A percentile compares a stretch with the other conserved stretches of the same genome.
These are phyloP conservation scores for Silurus lanzhouensis DNA, from an alignment of 2,797 vertebrate genomes.

Conservation along the genomic window DNA sequence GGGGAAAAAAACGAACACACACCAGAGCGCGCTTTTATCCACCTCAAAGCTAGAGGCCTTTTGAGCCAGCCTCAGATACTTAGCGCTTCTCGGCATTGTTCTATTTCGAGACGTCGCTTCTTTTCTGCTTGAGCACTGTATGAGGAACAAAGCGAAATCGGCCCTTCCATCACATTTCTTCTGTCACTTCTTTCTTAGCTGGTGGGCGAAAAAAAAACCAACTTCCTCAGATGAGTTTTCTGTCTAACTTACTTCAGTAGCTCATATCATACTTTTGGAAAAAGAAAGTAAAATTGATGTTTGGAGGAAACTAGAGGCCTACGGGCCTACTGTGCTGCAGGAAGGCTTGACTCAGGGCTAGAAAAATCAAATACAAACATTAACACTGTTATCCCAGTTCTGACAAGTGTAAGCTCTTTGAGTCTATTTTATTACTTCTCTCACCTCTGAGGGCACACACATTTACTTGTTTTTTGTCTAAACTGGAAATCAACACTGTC, in stretches of 20 bases:
- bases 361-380: constrained; percentile 17
- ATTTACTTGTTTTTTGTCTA: constrained; percentile 1
- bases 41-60: constrained; percentile 78
- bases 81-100: constrained; percentile 78
- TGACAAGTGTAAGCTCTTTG: neutral
- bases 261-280: constrained; percentile 31
- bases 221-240: constrained; percentile 52
- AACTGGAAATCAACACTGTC: neutral
- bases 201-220: constrained; percentile 45
- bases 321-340: neutral
- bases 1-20: constrained; percentile 9
- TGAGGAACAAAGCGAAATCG: constrained; percentile 78
- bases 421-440: constrained; percentile 13
- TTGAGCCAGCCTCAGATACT: constrained; percentile 80
- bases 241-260: constrained; percentile 48
- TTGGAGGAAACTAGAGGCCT: constrained; percentile 26
- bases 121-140: constrained; percentile 71
- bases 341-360: constrained; percentile 16
- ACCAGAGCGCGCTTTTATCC: constrained; percentile 67
- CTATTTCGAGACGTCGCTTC: constrained; percentile 75
- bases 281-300: constrained; percentile 32
- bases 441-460: constrained; percentile 9
- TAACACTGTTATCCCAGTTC: constrained; percentile 8
- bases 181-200: constrained; percentile 48
- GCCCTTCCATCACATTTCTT: constrained; percentile 51